phyloP scores from a whole-genome alignment of 2,113 vertebrate species.

The Cebus imitator region DNA sequence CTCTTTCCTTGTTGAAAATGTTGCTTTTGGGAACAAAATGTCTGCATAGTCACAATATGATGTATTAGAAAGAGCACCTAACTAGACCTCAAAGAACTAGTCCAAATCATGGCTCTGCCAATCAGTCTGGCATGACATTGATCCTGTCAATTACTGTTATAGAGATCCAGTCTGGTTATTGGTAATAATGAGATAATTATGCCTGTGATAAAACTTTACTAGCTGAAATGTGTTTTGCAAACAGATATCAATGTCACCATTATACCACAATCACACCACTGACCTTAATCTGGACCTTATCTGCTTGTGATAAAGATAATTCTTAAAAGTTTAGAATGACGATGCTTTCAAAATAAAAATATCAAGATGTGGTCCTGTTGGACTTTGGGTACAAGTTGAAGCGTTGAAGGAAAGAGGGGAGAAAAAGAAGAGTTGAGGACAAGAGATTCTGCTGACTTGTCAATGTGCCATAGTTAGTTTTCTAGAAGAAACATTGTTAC shows the following conservation, averaged over 20 bases:
- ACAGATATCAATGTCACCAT: not conserved
- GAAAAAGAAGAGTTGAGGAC: not conserved
- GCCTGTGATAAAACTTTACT: not conserved
- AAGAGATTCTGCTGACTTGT: not conserved
- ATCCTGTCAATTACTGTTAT: not conserved
- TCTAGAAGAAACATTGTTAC: not conserved
- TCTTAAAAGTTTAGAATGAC: not conserved
- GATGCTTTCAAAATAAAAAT: not conserved
- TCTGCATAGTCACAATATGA: not conserved
- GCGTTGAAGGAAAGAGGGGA: not conserved
- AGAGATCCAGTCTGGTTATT: not conserved
- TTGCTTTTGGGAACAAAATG: not conserved
- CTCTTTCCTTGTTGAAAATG: not conserved
- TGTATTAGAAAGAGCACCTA: not conserved
- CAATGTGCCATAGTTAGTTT: not conserved
- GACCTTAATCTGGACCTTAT: not conserved
- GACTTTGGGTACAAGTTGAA: not conserved
- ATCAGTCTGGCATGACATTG: not conserved
- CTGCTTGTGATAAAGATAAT: not conserved
- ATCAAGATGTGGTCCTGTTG: not conserved
- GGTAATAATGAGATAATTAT: not conserved
- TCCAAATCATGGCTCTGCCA: not conserved
- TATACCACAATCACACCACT: accelerated
- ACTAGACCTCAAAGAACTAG: not conserved
- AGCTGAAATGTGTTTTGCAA: not conserved